Conservation (phyloP, 1,140 invertebrate genomes). For the Leptopilina clavipes region DNA sequence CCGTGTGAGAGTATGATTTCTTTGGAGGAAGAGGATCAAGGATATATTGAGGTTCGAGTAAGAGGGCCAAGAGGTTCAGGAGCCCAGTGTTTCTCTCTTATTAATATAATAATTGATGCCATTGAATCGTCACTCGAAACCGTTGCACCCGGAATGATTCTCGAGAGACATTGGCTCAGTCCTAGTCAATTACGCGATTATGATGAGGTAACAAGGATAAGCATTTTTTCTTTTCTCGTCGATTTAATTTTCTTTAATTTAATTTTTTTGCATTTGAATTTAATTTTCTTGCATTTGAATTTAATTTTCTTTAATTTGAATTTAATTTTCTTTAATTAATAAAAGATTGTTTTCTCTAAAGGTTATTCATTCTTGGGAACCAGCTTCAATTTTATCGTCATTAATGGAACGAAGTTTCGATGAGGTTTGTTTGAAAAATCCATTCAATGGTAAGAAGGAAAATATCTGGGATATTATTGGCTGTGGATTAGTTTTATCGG, state of each 20-base stretch:
- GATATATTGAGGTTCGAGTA: constrained; percentile 84
- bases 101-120: constrained; percentile 84
- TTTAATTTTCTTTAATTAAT: too few relatives aligned
- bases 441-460: constrained; percentile 78
- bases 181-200: constrained; percentile 77
- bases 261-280: too few relatives aligned
- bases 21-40: constrained; percentile 79
- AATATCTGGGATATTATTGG: constrained; percentile 82
- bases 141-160: constrained; percentile 81
- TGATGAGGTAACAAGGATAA: constrained; percentile 70
- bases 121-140: constrained; percentile 80
- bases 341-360: constrained; percentile 36
- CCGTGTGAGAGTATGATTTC: constrained; percentile 84
- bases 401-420: constrained; percentile 75
- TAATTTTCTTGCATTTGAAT: too few relatives aligned
- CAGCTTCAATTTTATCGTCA: constrained; percentile 77
- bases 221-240: too few relatives aligned
- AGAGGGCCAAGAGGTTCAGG: constrained; percentile 80
- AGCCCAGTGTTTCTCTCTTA: constrained; percentile 81
- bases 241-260: too few relatives aligned
- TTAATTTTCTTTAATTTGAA: too few relatives aligned
- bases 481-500: constrained; percentile 75
- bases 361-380: constrained; percentile 78
- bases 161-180: constrained; percentile 82
- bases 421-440: constrained; percentile 76